Evolutionary conservation across 2,888 invertebrate genomes (phyloP), one percentile per base, ranked within the genome.

Genomic region (Athalia circularis): DNA sequence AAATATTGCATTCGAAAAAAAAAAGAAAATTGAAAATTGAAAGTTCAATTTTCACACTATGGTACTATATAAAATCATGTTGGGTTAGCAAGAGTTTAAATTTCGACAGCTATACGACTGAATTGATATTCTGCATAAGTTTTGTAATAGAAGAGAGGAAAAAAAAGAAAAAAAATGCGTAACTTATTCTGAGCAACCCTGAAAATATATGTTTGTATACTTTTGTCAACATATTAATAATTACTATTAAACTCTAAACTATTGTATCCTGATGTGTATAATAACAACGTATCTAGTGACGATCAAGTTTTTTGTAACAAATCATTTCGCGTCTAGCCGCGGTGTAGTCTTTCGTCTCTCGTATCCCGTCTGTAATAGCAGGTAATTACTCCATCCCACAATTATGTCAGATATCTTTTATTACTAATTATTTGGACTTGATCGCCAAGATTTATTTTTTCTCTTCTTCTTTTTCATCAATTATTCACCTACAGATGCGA

Each of bases 151-250:
- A 11, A 29, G 3, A 59, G 6, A 11, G 8, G 8, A 15, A 13
- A 6, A 72, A 59, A 47, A 50, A 72, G n/a, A n/a, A n/a, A n/a
- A n/a, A 47, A 72, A 47, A 72, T 11, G 11, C n/a, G n/a, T 11
- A 59, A 72, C 59, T 57, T 59, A 59, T 72, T 72, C 72, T 72
- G 72, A 72, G 57, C 72, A 57, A 72, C 47, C 72, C 72, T 72
- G 72, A 59, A 47, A 43, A 47, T 57, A 72, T 72, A 72, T 59
- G 29, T 29, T 29, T 29, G 29, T 29, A 29, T 29, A 29, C 29
- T 29, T 29, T 72, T 15, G 59, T 72, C 59, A 59, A 57, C 72
- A 47, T 8, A 72, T 15, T 72, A 59, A 65, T 72, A 72, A 45
- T 61, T 61, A 7, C 62, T 13, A 43, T 72, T 13, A 47, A 45